Evolutionary conservation across 2,888 invertebrate genomes (phyloP).

Genomic region (Drosophila fulvimacula): DNA sequence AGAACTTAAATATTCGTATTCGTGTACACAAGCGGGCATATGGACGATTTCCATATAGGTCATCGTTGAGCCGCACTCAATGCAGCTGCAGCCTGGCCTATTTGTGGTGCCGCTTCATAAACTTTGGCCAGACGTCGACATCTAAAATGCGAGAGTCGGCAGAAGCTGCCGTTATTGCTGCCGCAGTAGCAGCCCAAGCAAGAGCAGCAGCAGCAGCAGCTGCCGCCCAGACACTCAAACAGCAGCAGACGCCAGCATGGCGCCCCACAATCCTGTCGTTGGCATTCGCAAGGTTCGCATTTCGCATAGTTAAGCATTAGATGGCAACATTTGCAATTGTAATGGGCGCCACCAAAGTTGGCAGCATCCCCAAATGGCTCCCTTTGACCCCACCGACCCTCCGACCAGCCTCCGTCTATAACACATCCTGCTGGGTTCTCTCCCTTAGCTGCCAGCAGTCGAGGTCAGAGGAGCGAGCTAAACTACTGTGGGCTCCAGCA

Average conservation of each 20-base stretch:
- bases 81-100: slow-evolving; percentile 13
- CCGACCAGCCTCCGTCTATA: background rate
- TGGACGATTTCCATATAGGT: slow-evolving; percentile 20
- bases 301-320: slow-evolving; percentile 64
- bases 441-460: slow-evolving; percentile 6
- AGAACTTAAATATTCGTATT: background rate
- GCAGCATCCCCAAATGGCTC: slow-evolving; percentile 24
- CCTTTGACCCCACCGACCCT: background rate
- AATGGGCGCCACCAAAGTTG: slow-evolving; percentile 57
- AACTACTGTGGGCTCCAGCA: slow-evolving; percentile 37
- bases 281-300: slow-evolving; percentile 26
- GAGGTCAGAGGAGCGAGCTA: slow-evolving; percentile 37
- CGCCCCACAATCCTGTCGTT: slow-evolving; percentile 61
- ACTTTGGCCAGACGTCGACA: slow-evolving; percentile 15
- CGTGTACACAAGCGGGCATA: background rate
- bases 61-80: slow-evolving; percentile 10
- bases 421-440: background rate
- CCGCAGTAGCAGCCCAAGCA: slow-evolving; percentile 3
- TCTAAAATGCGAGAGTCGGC: slow-evolving; percentile 9
- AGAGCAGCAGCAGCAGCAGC: slow-evolving; percentile 14
- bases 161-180: background rate
- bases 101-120: slow-evolving; percentile 27
- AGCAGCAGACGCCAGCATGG: slow-evolving; percentile 60
- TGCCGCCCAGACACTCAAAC: slow-evolving; percentile 31
- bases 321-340: slow-evolving; percentile 77